Base-by-base conservation (phyloP, 2,113 vertebrate species). In the Siniperca knerii region DNA sequence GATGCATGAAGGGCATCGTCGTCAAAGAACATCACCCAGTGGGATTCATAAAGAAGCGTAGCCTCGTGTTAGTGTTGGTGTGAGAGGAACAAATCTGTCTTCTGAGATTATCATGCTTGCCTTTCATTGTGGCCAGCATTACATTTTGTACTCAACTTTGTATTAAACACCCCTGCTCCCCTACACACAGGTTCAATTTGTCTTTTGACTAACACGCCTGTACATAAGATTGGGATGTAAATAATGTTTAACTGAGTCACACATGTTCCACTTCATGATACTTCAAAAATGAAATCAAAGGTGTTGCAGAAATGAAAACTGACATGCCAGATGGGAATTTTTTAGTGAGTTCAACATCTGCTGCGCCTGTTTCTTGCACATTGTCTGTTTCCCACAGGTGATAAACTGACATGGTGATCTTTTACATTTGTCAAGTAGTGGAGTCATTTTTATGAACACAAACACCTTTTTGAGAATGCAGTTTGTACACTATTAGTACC, bases 141-240 rank as follows among this genome's bases (percentile, higher is more conserved):
- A 74, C 60, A 88, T 74, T 82, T 88, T 87, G 54, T 88, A 79
- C 29, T 77, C 62, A 40, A 55, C 72, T 84, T 81, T 82, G 55
- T 83, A 76, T 77, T 11, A 64, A 58, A 55, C 65, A 72, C 42
- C 57, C 55, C 40, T 70, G 12, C 42, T 46, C 11, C 69, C 4
- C 40, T 21, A 61, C 67, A 69, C 68, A 77, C 81, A 65, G 42
- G 70, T 46, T 75, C 46, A 62, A 42, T 70, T 79, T 81, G 84
- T 71, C 65, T 89, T 85, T 85, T 79, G 54, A 88, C 58, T 82
- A 57, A 62, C 90, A 74, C 85, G 72, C 84, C 81, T 92, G 86
- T 90, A 84, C 55, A 86, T 65, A 71, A 48, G 7, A 62, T 77
- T 84, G 82, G 79, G 66, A 70, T 93, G 92, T 94, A 91, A 79